Evolutionary conservation across 1,140 invertebrate species (phyloP), one percentile per base, ranked within the genome.

Genomic region (Plectrocnemia conspersa): DNA sequence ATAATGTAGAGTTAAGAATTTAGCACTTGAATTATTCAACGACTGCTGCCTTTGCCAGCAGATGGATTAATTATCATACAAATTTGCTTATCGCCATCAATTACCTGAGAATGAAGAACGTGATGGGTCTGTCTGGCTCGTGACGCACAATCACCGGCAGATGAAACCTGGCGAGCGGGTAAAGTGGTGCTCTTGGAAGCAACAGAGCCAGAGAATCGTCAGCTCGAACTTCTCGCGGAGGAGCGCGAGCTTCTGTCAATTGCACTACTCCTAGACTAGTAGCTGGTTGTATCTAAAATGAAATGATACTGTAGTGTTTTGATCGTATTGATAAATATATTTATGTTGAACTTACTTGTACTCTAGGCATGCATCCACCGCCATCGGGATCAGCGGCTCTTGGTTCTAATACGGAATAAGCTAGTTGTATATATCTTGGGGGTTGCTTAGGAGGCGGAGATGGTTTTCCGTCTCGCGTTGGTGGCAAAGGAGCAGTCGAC

Each of bases 131-230:
- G 52, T 78, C 75, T 52, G 76, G 65, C 59, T 81, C 77, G 23
- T 80, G 77, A 35, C 88, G 84, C n/a, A 93, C 75, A 65, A 89
- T 90, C 1, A 90, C 89, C 1, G 91, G 89, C 1, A 93, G 79
- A 69, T 93, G 89, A 32, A 93, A 75, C 59, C 86, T 82, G n/a
- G 89, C 91, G 61, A 89, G 82, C 1, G 91, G 91, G 73, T 92
- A 93, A 2, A 93, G 72, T 0, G 89, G 85, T 22, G 85, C 84
- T 65, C 92, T 84, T 0, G 91, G 90, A n/a, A 93, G 74, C n/a
- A 93, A 70, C n/a, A 93, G 80, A 0, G 85, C 84, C 0, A 93
- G 73, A 19, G 82, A 80, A 27, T 91, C 86, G 56, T 91, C 88
- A 40, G 84, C 78, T 44, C 84, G 81, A 15, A 92, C 74, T 66